A percentile compares a stretch with the other conserved stretches of the same genome.
These are phyloP conservation scores for Alethe diademata DNA, from an alignment of 2,113 vertebrate genomes.

Conservation along the genomic window DNA sequence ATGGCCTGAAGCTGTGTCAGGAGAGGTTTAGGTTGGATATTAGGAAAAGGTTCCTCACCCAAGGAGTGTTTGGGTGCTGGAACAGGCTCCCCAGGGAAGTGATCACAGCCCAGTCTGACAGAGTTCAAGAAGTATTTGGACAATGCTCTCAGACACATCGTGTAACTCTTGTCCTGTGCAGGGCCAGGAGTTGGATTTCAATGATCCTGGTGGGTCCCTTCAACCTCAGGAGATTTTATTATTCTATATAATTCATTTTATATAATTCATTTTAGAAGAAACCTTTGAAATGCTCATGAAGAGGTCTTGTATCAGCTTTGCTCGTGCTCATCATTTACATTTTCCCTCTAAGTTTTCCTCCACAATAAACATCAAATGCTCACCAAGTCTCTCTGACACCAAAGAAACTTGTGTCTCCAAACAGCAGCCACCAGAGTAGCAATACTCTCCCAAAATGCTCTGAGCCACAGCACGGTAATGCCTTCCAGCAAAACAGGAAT, in stretches of 20 bases:
- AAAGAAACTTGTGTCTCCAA: neutral
- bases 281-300: neutral
- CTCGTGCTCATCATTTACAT: neutral
- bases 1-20: neutral
- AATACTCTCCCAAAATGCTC: neutral
- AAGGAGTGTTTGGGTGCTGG: neutral
- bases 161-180: neutral
- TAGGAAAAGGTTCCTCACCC: neutral
- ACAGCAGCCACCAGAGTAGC: rapidly evolving
- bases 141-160: neutral
- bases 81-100: neutral
- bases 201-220: neutral
- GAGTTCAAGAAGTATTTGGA: neutral
- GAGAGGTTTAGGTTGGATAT: neutral
- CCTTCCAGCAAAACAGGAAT: slow-evolving; percentile 8
- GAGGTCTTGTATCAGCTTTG: neutral
- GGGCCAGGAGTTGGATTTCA: neutral
- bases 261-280: neutral
- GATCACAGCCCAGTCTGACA: neutral
- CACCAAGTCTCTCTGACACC: neutral
- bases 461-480: neutral
- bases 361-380: neutral
- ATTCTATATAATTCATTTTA: neutral
- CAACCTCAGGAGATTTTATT: neutral
- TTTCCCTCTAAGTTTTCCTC: neutral